Evolutionary conservation across 92 coral and sea anemone species (phyloP).

Genomic region (Heliopora coerulea): DNA sequence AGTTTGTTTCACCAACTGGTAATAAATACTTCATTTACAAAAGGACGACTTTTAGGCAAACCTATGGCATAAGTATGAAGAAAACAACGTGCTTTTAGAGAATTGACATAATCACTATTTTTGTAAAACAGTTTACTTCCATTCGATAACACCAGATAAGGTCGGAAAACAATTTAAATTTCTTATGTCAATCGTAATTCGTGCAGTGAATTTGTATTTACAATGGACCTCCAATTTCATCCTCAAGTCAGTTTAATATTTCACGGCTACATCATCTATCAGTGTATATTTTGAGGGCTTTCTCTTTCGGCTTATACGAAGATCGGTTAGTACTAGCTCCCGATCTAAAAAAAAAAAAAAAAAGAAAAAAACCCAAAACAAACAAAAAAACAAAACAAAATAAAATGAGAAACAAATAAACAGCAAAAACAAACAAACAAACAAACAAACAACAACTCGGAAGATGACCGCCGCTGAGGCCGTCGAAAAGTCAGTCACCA

Average conservation of each 20-base stretch:
- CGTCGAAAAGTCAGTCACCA: too few relatives aligned
- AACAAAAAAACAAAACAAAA: not conserved
- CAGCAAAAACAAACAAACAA: too few relatives aligned
- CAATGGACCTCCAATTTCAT: not conserved
- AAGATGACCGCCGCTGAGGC: too few relatives aligned
- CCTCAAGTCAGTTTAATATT: not conserved
- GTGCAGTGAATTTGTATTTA: not conserved
- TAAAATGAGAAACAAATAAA: too few relatives aligned
- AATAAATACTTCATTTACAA: too few relatives aligned
- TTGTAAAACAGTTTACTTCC: not conserved
- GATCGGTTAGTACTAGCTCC: not conserved
- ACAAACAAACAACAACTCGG: too few relatives aligned
- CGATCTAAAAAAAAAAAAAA: conserved; percentile 8
- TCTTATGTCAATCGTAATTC: not conserved
- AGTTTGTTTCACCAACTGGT: too few relatives aligned
- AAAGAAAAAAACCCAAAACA: not conserved
- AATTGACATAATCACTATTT: not conserved
- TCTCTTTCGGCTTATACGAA: conserved; percentile 56
- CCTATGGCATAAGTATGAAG: too few relatives aligned
- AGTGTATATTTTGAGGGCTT: conserved; percentile 81
- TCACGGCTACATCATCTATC: conserved; percentile 42
- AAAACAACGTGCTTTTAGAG: too few relatives aligned
- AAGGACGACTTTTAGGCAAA: too few relatives aligned
- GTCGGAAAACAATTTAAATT: not conserved
- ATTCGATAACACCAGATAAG: not conserved